Percentiles rank a stretch among this genome's conserved stretches.
phyloP scores from a whole-genome alignment of 1,140 invertebrate species.

The Papilio machaon region DNA sequence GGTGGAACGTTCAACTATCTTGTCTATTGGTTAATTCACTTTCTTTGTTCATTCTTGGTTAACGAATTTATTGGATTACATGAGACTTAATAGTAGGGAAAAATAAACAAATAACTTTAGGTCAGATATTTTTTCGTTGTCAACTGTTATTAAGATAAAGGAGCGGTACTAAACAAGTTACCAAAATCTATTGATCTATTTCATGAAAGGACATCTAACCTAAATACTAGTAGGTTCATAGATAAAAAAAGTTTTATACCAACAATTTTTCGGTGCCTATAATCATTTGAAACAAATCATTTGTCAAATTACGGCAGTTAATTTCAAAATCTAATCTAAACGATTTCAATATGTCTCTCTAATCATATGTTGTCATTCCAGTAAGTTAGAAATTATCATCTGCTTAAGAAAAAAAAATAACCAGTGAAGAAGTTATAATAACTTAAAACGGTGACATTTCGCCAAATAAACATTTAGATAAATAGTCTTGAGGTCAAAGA shows the following conservation, averaged over 20 bases:
- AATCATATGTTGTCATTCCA: constrained; percentile 23
- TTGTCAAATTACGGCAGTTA: background rate
- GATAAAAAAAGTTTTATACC: background rate
- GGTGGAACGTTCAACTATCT: constrained; percentile 31
- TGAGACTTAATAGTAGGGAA: background rate
- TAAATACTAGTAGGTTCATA: background rate
- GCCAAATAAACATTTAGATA: constrained; percentile 65
- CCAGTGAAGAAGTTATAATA: constrained; percentile 48
- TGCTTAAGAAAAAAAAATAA: constrained; percentile 46
- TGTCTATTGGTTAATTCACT: constrained; percentile 36
- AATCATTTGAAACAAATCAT: background rate
- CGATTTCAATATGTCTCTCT: constrained; percentile 44
- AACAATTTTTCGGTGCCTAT: background rate
- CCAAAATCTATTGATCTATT: no score
- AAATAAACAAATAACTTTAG: background rate
- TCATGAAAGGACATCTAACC: background rate
- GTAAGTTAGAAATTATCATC: constrained; percentile 38
- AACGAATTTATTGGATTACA: constrained; percentile 24
- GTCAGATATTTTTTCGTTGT: background rate
- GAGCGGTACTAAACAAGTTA: background rate
- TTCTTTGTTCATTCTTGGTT: constrained; percentile 25
- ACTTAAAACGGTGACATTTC: constrained; percentile 60
- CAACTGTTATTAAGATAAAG: background rate
- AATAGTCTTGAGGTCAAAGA: constrained; percentile 60
- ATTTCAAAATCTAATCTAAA: constrained; percentile 29